phyloP scores from a whole-genome alignment of 2,113 vertebrate genomes.

The Donacobius atricapilla region DNA sequence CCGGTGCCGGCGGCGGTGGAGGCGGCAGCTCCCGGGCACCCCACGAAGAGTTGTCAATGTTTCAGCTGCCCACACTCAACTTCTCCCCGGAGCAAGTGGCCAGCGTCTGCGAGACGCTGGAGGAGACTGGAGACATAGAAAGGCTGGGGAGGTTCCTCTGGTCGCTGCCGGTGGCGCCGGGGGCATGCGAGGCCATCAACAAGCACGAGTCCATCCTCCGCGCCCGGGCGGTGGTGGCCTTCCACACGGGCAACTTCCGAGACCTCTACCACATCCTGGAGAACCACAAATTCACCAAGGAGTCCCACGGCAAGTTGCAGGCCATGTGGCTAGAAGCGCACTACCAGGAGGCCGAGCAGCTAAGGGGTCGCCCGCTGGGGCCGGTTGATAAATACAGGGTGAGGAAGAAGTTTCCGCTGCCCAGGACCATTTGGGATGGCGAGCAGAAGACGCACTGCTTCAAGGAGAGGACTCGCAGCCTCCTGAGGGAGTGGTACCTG shows the following conservation, averaged over 20 bases:
- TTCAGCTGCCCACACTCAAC: conserved; percentile 99
- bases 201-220: conserved; percentile 99
- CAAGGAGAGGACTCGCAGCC: conserved; percentile 98
- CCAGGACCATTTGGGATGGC: conserved; percentile 99
- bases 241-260: conserved; percentile 99
- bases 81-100: conserved; percentile 99
- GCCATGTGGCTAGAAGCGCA: conserved; percentile 99
- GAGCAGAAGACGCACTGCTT: conserved; percentile 99
- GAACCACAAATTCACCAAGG: conserved; percentile 99
- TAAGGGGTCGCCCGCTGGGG: conserved; percentile 95
- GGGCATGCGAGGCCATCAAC: conserved; percentile 99
- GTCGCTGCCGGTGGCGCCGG: conserved; percentile 98
- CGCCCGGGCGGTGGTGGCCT: conserved; percentile 96
- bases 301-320: conserved; percentile 98
- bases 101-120: conserved; percentile 99
- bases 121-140: conserved; percentile 99
- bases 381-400: conserved; percentile 99
- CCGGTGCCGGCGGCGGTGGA: conserved; percentile 82
- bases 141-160: conserved; percentile 98
- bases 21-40: conserved; percentile 82
- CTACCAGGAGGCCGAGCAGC: conserved; percentile 99
- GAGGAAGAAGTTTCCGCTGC: conserved; percentile 99
- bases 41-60: conserved; percentile 99
- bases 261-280: conserved; percentile 99
- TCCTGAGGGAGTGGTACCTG: conserved; percentile 99